Base-by-base conservation (phyloP, 2,888 invertebrate species). In the Axea sp. region DNA sequence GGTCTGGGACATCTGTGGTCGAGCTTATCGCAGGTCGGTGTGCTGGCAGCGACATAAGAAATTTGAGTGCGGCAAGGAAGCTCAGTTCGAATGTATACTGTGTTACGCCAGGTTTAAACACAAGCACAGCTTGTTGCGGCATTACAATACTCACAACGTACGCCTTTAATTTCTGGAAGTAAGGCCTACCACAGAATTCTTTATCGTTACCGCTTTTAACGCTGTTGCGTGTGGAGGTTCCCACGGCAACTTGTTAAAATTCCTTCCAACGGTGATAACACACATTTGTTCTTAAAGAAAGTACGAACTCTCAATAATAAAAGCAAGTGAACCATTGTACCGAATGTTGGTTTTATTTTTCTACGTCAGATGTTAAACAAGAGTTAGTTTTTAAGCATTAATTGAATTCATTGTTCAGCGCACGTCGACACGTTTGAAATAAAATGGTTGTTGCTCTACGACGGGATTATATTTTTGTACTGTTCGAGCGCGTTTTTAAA, bases 51-150 rank as follows among this genome's bases (percentile, higher is more conserved):
- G 89, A 7, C 89, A 89, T 78, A 86, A 86, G 77, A 86, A 86
- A 64, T 84, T 89, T 55, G 89, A 90, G 78, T 90, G 90, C 76
- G 88, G 89, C 37, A 89, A 89, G 76, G 87, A 88, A 57, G 89
- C 89, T 1, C 86, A 87, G 51, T 89, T 89, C 78, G 83, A 85
- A 47, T 90, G 90, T 74, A 77, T 80, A 1, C 75, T 88, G 7
- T 90, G 90, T 76, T 81, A 81, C 45, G 77, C 85, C 19, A 81
- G 81, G 17, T 86, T 86, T 78, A 86, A 86, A 74, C 87, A 87
- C 80, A 86, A 85, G 59, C 85, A 86, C 78, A 85, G 86, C 35
- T 75, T 86, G 7, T 75, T 82, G 2, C 83, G 86, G 37, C 86
- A 86, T 60, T 80, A 81, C 47, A 83, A 83, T 62, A 79, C 83